phyloP scores from a whole-genome alignment of 2,888 invertebrate genomes.

The Rhabditoides inermis region DNA sequence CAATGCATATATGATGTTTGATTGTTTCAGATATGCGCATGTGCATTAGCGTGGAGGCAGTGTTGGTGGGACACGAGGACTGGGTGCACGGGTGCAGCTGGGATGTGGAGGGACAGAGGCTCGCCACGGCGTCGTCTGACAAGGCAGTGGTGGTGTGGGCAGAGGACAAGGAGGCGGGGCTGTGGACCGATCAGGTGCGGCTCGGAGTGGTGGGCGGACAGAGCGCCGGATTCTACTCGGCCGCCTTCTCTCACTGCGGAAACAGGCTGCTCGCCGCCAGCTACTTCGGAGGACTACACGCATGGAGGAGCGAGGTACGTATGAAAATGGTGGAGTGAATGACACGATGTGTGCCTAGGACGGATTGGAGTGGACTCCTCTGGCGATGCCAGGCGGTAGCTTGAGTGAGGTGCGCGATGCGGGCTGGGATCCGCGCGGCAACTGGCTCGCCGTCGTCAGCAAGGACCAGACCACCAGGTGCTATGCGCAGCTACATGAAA shows the following conservation, averaged over 20 bases:
- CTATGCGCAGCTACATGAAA: slow-evolving; percentile 16
- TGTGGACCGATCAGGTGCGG: slow-evolving; percentile 24
- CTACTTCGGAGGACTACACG: slow-evolving; percentile 36
- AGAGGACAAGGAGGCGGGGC: slow-evolving; percentile 7
- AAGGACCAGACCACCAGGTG: slow-evolving; percentile 46
- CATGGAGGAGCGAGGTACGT: slow-evolving; percentile 20
- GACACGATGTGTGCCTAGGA: background rate
- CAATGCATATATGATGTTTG: background rate
- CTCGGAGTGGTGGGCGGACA: slow-evolving; percentile 46
- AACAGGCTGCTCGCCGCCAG: slow-evolving; percentile 23
- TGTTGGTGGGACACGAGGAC: slow-evolving; percentile 80
- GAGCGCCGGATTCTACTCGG: slow-evolving; percentile 41
- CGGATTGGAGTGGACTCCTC: slow-evolving; percentile 13
- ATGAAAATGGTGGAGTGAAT: background rate
- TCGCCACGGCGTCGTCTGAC: slow-evolving; percentile 44
- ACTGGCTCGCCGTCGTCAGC: slow-evolving; percentile 34
- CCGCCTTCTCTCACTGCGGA: slow-evolving; percentile 20
- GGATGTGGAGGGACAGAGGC: slow-evolving; percentile 15
- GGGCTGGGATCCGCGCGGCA: slow-evolving; percentile 31
- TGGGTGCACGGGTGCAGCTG: slow-evolving; percentile 79
- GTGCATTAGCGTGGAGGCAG: slow-evolving; percentile 60
- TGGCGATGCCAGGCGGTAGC: slow-evolving; percentile 28
- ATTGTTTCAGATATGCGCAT: background rate
- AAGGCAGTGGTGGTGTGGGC: slow-evolving; percentile 46
- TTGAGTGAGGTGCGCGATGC: slow-evolving; percentile 35